Evolutionary conservation across 2,797 vertebrate genomes (phyloP).

Genomic region (Ptychadena robeensis): DNA sequence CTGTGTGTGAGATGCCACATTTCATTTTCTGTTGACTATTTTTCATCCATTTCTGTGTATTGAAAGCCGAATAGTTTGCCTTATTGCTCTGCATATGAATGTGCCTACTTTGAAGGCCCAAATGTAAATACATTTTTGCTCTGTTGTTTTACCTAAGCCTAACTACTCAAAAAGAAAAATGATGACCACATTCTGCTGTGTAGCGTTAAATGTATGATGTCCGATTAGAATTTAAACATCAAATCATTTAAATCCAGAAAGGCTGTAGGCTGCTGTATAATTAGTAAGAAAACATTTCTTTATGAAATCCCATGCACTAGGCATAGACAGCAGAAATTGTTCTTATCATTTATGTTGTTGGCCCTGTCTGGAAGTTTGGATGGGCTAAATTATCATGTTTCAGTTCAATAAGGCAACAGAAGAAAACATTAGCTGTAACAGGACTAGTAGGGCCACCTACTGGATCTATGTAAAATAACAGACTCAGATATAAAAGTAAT

Average conservation of each 20-base stretch:
- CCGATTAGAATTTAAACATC: no score
- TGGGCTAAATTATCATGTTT: conserved; percentile 14
- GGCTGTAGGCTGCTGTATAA: neutral
- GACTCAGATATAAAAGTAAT: neutral
- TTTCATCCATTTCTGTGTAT: no score
- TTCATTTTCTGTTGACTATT: no score
- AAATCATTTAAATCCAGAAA: neutral
- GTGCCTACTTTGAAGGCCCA: no score
- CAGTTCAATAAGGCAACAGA: conserved; percentile 9
- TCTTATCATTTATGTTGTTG: conserved; percentile 16
- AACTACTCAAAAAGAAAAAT: no score
- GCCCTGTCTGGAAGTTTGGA: conserved; percentile 3
- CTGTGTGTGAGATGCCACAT: no score
- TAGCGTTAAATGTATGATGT: no score
- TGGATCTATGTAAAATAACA: conserved; percentile 36
- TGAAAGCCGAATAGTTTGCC: no score
- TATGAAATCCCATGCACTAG: neutral
- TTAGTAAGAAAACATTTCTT: neutral
- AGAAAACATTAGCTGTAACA: conserved; percentile 6
- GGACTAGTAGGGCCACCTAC: conserved; percentile 54
- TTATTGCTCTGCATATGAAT: no score
- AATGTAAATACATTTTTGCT: no score
- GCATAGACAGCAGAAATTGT: neutral
- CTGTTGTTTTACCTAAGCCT: no score
- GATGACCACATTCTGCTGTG: no score